Evolutionary conservation across 2,888 invertebrate species (phyloP).

Genomic region (Pseudoips prasinana): DNA sequence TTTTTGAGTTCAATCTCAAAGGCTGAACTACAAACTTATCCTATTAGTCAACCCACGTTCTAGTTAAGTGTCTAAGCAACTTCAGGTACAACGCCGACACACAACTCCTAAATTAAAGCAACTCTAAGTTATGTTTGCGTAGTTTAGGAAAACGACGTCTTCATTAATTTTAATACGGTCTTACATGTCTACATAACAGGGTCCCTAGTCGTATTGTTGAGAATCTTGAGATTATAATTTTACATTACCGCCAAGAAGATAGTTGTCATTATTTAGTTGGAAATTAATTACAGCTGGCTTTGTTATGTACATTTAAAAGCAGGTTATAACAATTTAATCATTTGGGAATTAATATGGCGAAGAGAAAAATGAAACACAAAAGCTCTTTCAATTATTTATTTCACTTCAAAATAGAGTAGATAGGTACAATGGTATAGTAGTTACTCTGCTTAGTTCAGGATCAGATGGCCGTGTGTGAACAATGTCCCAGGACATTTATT

Average conservation of each 20-base stretch:
- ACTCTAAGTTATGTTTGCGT: slow-evolving; percentile 18
- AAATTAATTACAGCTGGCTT: too few relatives aligned
- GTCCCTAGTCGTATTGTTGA: too few relatives aligned
- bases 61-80: slow-evolving; percentile 25
- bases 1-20: slow-evolving; percentile 19
- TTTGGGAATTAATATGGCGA: too few relatives aligned
- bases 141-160: slow-evolving; percentile 13
- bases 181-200: slow-evolving; percentile 6
- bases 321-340: too few relatives aligned
- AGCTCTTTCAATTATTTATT: too few relatives aligned
- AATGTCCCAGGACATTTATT: too few relatives aligned
- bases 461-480: too few relatives aligned
- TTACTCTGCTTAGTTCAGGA: too few relatives aligned
- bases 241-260: slow-evolving; percentile 5
- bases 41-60: slow-evolving; percentile 27
- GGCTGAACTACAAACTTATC: slow-evolving; percentile 27
- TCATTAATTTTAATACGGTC: slow-evolving; percentile 24
- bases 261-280: slow-evolving; percentile 3
- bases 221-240: slow-evolving; percentile 7
- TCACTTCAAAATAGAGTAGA: too few relatives aligned
- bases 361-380: too few relatives aligned
- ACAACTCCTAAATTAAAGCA: slow-evolving; percentile 29
- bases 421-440: too few relatives aligned
- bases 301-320: too few relatives aligned
- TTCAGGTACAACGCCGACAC: slow-evolving; percentile 19